Evolutionary conservation across 1,140 invertebrate species (phyloP), one percentile per base, ranked within the genome.

Genomic region (Diploscapter pachys): DNA sequence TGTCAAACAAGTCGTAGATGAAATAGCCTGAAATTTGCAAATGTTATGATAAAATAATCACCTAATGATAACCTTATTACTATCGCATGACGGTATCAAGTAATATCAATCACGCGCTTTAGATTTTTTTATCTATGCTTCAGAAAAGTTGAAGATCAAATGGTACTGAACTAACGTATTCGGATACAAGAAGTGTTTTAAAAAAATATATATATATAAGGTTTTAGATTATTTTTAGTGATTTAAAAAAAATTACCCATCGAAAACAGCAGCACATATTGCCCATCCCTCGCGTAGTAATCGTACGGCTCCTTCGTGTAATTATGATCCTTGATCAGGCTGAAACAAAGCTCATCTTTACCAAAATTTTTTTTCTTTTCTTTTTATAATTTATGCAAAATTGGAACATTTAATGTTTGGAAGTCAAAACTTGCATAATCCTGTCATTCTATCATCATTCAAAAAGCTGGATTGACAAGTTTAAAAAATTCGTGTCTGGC

Each of bases 231-330:
- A 31, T 0, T 31, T 31, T 31, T 31, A 31, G 31, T 2, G 72
- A 73, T 11, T 56, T 48, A 5, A 53, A 5, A 68, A 48, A 5
- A 68, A 68, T 51, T 6, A 8, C 51, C 52, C 56, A 11, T 53
- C n/a, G 56, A 64, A 9, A 11, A 76, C 54, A 76, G 75, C 63
- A 76, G 72, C 5, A 76, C 75, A 55, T 72, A 76, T 48, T 76
- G 72, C 48, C 69, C 75, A n/a, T 61, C 66, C 5, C 48, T 57
- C 11, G 52, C 67, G 48, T 64, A 73, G 13, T 76, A 70, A 54
- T 76, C 75, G 59, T 71, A 71, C n/a, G 75, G 75, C 6, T 76
- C 61, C 3, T 56, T 11, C 4, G 72, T 55, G 53, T 76, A 76
- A 56, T 76, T 76, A 4, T 55, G 6, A 55, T 76, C 70, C 0